A percentile compares a stretch with the other conserved stretches of the same genome.
Evolutionary conservation across 2,888 invertebrate species (phyloP).

Genomic region (Drosophila flavopinicola): DNA sequence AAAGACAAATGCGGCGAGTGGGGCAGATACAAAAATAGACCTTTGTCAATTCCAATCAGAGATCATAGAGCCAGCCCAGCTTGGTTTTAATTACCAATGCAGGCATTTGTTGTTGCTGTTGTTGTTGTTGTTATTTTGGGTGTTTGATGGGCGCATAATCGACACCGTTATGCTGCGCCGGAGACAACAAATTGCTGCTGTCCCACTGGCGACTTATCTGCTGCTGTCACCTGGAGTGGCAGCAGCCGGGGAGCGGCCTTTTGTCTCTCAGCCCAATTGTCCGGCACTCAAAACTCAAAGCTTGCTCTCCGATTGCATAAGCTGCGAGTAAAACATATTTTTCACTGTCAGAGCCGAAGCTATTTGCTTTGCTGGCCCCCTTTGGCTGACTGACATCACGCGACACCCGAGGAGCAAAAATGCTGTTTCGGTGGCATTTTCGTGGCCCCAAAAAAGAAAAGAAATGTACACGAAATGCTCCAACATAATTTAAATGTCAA

Average conservation of each 20-base stretch:
- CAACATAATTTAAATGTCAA: constrained; percentile 74
- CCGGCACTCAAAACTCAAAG: constrained; percentile 45
- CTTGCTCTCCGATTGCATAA: constrained; percentile 61
- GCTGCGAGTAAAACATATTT: constrained; percentile 55
- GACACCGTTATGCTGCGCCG: constrained; percentile 50
- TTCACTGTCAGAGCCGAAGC: constrained; percentile 67
- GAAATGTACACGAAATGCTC: constrained; percentile 45
- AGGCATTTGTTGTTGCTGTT: constrained; percentile 24
- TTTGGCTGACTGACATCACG: constrained; percentile 59
- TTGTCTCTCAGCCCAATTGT: constrained; percentile 64
- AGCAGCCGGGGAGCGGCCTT: constrained; percentile 45
- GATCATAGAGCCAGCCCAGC: constrained; percentile 51
- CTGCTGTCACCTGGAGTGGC: constrained; percentile 41
- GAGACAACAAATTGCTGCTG: constrained; percentile 41
- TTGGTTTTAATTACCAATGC: constrained; percentile 62
- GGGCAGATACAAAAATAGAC: constrained; percentile 19
- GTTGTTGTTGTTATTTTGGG: constrained; percentile 21
- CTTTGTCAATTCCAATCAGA: constrained; percentile 58
- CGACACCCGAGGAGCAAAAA: constrained; percentile 51
- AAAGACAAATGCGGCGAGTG: constrained; percentile 23
- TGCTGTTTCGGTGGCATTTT: constrained; percentile 71
- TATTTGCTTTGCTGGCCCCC: constrained; percentile 62
- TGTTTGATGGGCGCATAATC: constrained; percentile 66
- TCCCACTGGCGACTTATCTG: constrained; percentile 45
- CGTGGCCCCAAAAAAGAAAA: constrained; percentile 46